phyloP scores from a whole-genome alignment of 1,140 invertebrate genomes.

The Plectus sambesii region DNA sequence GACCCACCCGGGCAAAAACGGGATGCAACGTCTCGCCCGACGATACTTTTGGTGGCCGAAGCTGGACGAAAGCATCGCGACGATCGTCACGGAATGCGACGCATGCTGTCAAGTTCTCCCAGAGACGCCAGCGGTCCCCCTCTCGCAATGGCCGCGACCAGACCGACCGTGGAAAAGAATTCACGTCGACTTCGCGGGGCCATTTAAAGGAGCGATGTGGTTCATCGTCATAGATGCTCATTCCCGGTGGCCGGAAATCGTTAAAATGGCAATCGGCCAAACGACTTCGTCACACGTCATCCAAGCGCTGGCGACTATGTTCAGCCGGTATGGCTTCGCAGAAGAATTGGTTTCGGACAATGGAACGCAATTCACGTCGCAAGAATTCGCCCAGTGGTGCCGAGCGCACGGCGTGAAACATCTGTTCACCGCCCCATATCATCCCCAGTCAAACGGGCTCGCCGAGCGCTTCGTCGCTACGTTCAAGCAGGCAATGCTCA shows the following conservation, averaged over 20 bases:
- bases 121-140: slow-evolving; percentile 11
- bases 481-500: slow-evolving; percentile 20
- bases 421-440: slow-evolving; percentile 30
- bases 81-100: slow-evolving; percentile 47
- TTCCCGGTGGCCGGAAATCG: slow-evolving; percentile 52
- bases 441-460: slow-evolving; percentile 39
- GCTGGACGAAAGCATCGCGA: slow-evolving; percentile 49
- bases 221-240: slow-evolving; percentile 49
- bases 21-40: slow-evolving; percentile 43
- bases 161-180: slow-evolving; percentile 34
- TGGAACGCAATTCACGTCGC: slow-evolving; percentile 39
- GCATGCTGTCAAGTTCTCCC: slow-evolving; percentile 39
- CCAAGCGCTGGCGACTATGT: no score
- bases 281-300: no score
- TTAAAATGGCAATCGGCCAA: slow-evolving; percentile 16
- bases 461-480: slow-evolving; percentile 44
- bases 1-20: slow-evolving; percentile 35
- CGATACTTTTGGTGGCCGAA: slow-evolving; percentile 49
- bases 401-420: slow-evolving; percentile 23
- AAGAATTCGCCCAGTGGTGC: slow-evolving; percentile 39
- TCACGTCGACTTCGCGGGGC: slow-evolving; percentile 49
- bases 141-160: slow-evolving; percentile 28
- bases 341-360: slow-evolving; percentile 42
- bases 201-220: slow-evolving; percentile 39
- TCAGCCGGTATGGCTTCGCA: no score